phyloP scores from a whole-genome alignment of 2,888 invertebrate genomes.

The Beris morrisii region DNA sequence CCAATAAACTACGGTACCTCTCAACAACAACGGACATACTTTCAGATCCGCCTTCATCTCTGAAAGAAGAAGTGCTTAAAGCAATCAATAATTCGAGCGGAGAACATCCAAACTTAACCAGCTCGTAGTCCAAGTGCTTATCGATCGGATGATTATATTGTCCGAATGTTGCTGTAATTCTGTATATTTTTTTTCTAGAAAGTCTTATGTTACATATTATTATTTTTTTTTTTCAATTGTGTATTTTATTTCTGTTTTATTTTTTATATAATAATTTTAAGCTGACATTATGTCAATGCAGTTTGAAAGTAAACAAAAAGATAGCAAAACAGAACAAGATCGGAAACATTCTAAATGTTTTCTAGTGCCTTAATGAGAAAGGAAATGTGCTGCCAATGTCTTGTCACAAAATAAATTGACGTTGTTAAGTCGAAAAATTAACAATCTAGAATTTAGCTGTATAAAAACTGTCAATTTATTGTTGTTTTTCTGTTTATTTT shows the following conservation, averaged over 20 bases:
- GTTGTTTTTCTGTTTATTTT: too few species aligned
- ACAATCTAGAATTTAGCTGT: too few species aligned
- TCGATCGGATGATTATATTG: not conserved
- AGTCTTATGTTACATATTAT: not conserved
- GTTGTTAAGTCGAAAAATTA: slow-evolving; percentile 2
- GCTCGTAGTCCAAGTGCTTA: slow-evolving; percentile 37
- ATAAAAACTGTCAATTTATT: too few species aligned
- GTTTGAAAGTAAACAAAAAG: not conserved
- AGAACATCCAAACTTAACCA: slow-evolving; percentile 52
- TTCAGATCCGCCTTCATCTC: slow-evolving; percentile 76
- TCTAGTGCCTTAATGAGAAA: slow-evolving; percentile 23
- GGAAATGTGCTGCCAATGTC: slow-evolving; percentile 30
- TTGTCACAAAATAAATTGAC: slow-evolving; percentile 27
- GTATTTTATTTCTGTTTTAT: not conserved
- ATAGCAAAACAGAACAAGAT: not conserved
- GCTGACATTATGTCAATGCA: not conserved
- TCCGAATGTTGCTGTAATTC: not conserved
- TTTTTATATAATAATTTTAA: not conserved
- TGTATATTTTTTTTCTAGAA: not conserved
- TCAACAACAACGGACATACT: slow-evolving; percentile 93
- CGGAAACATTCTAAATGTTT: slow-evolving; percentile 7
- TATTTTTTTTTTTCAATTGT: slow-evolving; percentile 1
- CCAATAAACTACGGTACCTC: slow-evolving; percentile 86
- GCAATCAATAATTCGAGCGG: slow-evolving; percentile 62
- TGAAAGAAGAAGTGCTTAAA: slow-evolving; percentile 86